Conservation (phyloP, 2,888 invertebrate species). For the Andrena marginata region DNA sequence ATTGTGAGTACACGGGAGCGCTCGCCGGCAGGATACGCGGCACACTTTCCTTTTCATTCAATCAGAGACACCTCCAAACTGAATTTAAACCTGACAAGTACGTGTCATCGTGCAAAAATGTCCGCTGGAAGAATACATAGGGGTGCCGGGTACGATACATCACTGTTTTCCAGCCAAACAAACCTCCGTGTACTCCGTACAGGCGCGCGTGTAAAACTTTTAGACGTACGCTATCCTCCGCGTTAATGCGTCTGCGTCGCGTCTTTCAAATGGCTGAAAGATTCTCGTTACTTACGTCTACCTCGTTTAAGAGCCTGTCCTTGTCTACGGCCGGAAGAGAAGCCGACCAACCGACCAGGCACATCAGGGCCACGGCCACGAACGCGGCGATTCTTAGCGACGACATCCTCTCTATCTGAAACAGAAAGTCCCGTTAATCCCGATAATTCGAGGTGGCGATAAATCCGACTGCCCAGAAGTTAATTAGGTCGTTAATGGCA, state of each 20-base stretch:
- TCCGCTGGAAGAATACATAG: no score
- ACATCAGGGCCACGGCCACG: constrained; percentile 72
- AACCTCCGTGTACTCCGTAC: no score
- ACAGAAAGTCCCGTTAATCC: neutral
- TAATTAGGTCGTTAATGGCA: neutral
- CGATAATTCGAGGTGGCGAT: neutral
- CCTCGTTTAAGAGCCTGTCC: constrained; percentile 81
- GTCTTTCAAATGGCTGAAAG: neutral
- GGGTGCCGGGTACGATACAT: no score
- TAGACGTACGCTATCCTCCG: neutral
- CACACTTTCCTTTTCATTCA: no score
- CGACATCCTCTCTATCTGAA: constrained; percentile 68
- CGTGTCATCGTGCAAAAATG: no score
- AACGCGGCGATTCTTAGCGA: constrained; percentile 68
- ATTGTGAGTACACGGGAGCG: no score
- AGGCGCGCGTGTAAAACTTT: no score
- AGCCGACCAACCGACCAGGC: constrained; percentile 75
- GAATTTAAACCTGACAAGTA: no score
- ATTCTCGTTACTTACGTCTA: constrained; percentile 80
- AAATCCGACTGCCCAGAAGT: neutral
- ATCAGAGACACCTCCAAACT: no score
- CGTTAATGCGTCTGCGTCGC: neutral
- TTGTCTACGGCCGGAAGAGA: constrained; percentile 81
- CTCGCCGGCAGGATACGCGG: no score
- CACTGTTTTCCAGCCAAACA: no score